phyloP scores from a whole-genome alignment of 1,140 invertebrate species.

The Lepidostoma basale region DNA sequence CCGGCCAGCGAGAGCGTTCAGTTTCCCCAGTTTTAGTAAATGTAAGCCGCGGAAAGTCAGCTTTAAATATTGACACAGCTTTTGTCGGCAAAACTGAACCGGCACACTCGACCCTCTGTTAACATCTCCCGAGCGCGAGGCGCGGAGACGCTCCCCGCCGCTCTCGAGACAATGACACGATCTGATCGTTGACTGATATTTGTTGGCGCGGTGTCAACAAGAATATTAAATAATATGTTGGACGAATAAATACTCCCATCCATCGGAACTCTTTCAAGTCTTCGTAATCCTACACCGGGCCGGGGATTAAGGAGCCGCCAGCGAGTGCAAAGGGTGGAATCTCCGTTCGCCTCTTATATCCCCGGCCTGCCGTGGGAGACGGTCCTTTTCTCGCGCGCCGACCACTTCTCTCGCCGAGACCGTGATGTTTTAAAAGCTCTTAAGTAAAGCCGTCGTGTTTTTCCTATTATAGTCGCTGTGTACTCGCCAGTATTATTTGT shows the following conservation, averaged over 20 bases:
- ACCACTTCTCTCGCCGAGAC: background rate
- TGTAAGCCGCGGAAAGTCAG: constrained; percentile 26
- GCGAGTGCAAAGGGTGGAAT: background rate
- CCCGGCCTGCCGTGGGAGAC: background rate
- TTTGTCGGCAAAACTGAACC: constrained; percentile 42
- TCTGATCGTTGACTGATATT: constrained; percentile 35
- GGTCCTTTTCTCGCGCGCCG: background rate
- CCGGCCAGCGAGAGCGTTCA: constrained; percentile 1
- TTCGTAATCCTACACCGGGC: background rate
- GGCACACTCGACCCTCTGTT: constrained; percentile 25
- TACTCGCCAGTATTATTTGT: constrained; percentile 29
- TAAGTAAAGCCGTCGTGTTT: constrained; percentile 3
- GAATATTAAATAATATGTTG: constrained; percentile 45
- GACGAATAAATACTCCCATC: constrained; percentile 19
- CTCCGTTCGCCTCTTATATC: background rate
- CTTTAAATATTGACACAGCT: constrained; percentile 44
- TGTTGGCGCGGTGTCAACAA: constrained; percentile 42
- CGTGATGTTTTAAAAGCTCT: background rate
- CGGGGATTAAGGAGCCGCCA: background rate
- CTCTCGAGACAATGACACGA: constrained; percentile 28
- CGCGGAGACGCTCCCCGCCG: constrained; percentile 7
- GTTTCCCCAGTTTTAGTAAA: constrained; percentile 26
- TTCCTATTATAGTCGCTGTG: background rate
- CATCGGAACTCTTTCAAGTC: constrained; percentile 20
- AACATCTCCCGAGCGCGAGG: constrained; percentile 25